Base-by-base conservation (phyloP, 2,113 vertebrate species). In the Ifrita kowaldi region DNA sequence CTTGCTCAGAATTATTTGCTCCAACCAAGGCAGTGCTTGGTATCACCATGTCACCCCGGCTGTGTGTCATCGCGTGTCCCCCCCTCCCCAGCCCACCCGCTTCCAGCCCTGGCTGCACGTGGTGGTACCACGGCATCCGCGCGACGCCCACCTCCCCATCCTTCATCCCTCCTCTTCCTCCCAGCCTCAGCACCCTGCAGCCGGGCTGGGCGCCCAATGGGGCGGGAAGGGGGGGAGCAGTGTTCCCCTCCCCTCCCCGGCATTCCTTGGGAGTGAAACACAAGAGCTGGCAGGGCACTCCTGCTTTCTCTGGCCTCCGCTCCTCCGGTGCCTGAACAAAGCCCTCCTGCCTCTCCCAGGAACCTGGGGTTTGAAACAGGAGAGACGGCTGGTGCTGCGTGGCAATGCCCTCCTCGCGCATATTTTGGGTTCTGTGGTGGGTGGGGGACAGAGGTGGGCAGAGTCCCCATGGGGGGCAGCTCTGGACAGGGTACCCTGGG, bases 251-350 rank as follows among this genome's bases (percentile, higher is more conserved):
- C 59, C 92, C 88, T 94, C 97, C 97, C 96, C 92, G 78, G 97
- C 96, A 97, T 98, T 98, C 97, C 97, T 97, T 50, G 95, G 96
- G 88, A 92, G 93, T 97, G 97, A 98, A 97, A 84, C 93, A 96
- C 95, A 95, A 93, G 96, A 92, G 96, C 98, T 98, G 98, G 96
- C 96, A 97, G 93, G 95, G 95, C 94, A 96, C 62, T 89, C 84
- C 84, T 90, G 93, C 92, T 95, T 95, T 91, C 92, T 90, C 89
- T 95, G 96, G 96, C 96, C 95, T 89, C 89, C 50, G 16, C 89
- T 82, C 83, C 94, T 95, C 95, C 20, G 49, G 90, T 93, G 94
- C 92, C 95, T 85, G 94, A 97, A 95, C 94, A 95, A 96, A 96
- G 94, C 95, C 95, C 90, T 95, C 91, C 94, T 71, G 81, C 95